Evolutionary conservation across 2,113 vertebrate species (phyloP), one percentile per base, ranked within the genome.

Genomic region (Gopherus flavomarginatus): DNA sequence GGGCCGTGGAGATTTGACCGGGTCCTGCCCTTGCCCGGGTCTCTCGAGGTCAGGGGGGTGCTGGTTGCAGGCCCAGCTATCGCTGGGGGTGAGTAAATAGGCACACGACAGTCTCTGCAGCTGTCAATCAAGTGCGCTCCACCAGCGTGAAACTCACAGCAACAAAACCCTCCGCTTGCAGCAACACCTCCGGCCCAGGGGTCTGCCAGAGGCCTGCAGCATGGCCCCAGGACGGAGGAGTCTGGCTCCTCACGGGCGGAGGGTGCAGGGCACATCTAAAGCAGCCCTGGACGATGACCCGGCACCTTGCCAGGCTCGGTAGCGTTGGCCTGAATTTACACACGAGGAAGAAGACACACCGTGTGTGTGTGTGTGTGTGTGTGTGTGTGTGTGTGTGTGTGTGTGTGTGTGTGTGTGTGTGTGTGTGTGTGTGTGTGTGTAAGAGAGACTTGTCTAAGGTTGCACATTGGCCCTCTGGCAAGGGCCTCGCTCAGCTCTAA

Each of bases 191-290:
- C 16, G 7, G 5, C 31, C 35, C 11, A 6, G 62, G 31, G 11
- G 11, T n/a, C 42, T 38, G 62, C 62, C 8, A 9, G 0, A 14
- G 47, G 5, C 38, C 85, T 11, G 35, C 21, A 79, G n/a, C 1
- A 0, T 8, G 5, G 59, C 62, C 62, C 35, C 62, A 19, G 59
- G 59, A n/a, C 0, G 0, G 12, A 10, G 50, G 47, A 5, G 1
- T 6, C 13, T 3, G 1, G 0, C 14, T 44, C 26, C 59, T 16
- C 16, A 8, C 7, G 38, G 38, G 19, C 22, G n/a, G 72, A 77
- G 72, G 38, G 11, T 19, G 35, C 17, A 9, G 35, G 16, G 7
- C 62, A 69, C 35, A 8, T 19, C 19, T 19, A 13, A n/a, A 69
- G 62, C 8, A n/a, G 62, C 62, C 35, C 31, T n/a, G 62, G n/a